phyloP scores from a whole-genome alignment of 2,888 invertebrate genomes.

The Oxytorus armatus region DNA sequence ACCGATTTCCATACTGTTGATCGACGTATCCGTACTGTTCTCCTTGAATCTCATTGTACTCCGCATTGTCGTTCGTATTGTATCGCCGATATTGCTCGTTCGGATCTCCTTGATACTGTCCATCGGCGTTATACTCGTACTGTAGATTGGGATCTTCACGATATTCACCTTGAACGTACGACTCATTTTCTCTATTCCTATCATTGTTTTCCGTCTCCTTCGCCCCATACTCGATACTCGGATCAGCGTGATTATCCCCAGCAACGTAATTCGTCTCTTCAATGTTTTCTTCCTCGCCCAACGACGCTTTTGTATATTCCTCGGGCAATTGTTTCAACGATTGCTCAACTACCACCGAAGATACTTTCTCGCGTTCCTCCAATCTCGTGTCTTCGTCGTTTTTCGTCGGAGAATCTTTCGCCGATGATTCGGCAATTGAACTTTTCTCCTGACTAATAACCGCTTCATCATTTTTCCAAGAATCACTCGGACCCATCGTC shows the following conservation, averaged over 20 bases:
- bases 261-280: conserved; percentile 14
- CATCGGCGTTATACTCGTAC: conserved; percentile 60
- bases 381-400: background rate
- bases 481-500: background rate
- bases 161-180: conserved; percentile 59
- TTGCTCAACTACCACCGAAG: conserved; percentile 3
- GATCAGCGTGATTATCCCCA: conserved; percentile 37
- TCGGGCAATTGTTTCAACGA: background rate
- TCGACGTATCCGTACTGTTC: conserved; percentile 47
- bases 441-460: background rate
- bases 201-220: conserved; percentile 36
- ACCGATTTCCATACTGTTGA: conserved; percentile 45
- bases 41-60: conserved; percentile 41
- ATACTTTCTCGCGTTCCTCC: background rate
- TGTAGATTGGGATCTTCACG: conserved; percentile 62
- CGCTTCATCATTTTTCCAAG: conserved; percentile 17
- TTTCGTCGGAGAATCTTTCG: background rate
- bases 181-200: conserved; percentile 15
- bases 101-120: conserved; percentile 49
- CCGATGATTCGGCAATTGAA: background rate
- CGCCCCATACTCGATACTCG: conserved; percentile 13
- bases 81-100: conserved; percentile 48
- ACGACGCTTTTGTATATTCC: background rate
- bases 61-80: conserved; percentile 42
- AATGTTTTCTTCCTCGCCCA: background rate